Conservation (phyloP, 2,797 vertebrate genomes). For the Telmatherina bonti region DNA sequence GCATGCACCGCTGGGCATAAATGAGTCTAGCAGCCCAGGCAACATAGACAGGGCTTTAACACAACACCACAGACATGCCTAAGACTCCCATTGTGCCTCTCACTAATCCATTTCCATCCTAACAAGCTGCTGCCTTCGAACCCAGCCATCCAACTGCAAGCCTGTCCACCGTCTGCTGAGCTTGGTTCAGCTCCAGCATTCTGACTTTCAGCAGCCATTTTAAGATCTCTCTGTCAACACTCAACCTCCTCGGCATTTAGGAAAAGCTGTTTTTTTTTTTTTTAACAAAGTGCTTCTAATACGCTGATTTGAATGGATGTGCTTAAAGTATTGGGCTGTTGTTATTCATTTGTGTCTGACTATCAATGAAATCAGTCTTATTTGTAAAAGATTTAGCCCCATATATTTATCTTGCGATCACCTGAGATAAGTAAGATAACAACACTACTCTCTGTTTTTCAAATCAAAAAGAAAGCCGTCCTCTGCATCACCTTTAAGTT, state of each 20-base stretch:
- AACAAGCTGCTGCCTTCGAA: slow-evolving; percentile 81
- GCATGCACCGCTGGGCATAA: slow-evolving; percentile 80
- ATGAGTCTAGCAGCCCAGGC: slow-evolving; percentile 77
- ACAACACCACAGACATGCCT: slow-evolving; percentile 78
- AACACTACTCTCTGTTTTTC: not conserved
- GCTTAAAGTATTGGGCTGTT: slow-evolving; percentile 17
- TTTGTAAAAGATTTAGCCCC: slow-evolving; percentile 11
- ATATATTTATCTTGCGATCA: not conserved
- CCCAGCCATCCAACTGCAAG: slow-evolving; percentile 74
- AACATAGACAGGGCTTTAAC: slow-evolving; percentile 78
- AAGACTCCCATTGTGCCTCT: slow-evolving; percentile 80
- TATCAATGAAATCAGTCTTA: slow-evolving; percentile 21
- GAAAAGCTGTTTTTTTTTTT: slow-evolving; percentile 63
- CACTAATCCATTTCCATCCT: slow-evolving; percentile 82
- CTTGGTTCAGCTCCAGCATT: slow-evolving; percentile 76
- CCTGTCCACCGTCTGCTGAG: slow-evolving; percentile 76
- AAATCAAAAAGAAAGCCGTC: slow-evolving; percentile 16
- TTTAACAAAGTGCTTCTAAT: slow-evolving; percentile 43
- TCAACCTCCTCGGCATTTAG: slow-evolving; percentile 45
- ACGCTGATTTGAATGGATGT: slow-evolving; percentile 33
- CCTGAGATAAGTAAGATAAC: not conserved
- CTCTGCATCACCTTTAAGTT: slow-evolving; percentile 34
- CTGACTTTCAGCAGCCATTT: slow-evolving; percentile 79
- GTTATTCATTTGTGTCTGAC: not conserved
- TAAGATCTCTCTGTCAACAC: slow-evolving; percentile 69